Base-by-base conservation (phyloP, 2,113 vertebrate genomes). In the Antennarius striatus region DNA sequence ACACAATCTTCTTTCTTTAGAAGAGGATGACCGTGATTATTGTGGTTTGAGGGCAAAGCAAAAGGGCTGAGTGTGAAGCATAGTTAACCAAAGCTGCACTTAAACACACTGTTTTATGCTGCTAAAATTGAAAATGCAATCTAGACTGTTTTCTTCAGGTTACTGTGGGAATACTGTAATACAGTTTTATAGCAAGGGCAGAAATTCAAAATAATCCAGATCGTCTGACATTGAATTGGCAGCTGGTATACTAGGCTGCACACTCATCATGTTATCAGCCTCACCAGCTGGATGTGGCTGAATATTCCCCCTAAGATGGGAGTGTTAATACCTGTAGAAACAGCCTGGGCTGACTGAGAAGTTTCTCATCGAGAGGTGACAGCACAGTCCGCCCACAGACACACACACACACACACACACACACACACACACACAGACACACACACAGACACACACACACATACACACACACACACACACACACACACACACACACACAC, bases 21-120 rank as follows among this genome's bases (percentile, higher is more conserved):
- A 82, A 71, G 62, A 57, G 60, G 47, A 55, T 43, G 47, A 50
- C 71, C 40, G 52, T 71, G 75, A 71, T 74, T 82, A 70, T 82
- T 79, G 65, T 78, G 70, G 68, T 83, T 85, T 57, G 68, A 63
- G 77, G 63, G 48, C 4, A 42, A 70, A 73, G 36, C 32, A 79
- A 85, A 86, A 81, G 42, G 62, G 75, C 84, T 73, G 69, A 75
- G 69, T 52, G 28, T 28, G 60, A 66, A 58, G 29, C 4, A 43
- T 69, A 80, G 87, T 81, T 78, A 83, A 86, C 84, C 88, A 72
- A 62, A 80, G 62, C 59, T 78, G 54, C 53, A 69, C 54, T 76
- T 16, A 63, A 22, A 64, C 32, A 51, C 14, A 57, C 3, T 63
- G 32, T 66, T 32, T 69, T 36, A 32, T 63, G 13, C 39, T 50